These are phyloP conservation scores for Limnephilus auricula DNA, from an alignment of 2,888 invertebrate genomes.

Conservation along the genomic window DNA sequence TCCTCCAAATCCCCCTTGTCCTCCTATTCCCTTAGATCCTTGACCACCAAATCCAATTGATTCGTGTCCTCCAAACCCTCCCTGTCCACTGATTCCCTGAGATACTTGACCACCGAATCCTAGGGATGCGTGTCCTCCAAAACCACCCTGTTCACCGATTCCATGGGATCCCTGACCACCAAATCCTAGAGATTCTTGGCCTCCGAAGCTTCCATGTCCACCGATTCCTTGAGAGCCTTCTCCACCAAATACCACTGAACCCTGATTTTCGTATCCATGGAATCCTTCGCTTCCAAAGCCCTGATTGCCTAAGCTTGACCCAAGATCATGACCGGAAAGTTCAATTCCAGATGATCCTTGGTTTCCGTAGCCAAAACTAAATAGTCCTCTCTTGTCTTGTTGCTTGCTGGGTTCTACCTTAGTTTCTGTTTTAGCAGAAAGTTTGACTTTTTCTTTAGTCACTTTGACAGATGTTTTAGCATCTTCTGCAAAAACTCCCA, in stretches of 20 bases:
- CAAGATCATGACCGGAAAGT: constrained; percentile 20
- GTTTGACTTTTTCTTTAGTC: neutral
- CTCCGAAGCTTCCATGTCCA: constrained; percentile 2
- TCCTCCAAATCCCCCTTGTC: neutral
- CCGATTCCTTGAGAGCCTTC: constrained; percentile 29
- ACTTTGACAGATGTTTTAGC: constrained; percentile 4
- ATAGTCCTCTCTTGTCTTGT: constrained; percentile 64
- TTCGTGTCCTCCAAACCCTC: neutral
- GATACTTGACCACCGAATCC: constrained; percentile 2
- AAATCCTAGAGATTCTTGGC: neutral
- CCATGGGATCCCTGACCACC: neutral
- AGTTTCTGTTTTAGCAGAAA: neutral
- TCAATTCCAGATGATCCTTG: constrained; percentile 42
- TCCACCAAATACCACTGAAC: neutral
- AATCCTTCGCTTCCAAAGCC: constrained; percentile 20
- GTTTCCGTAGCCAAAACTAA: constrained; percentile 58
- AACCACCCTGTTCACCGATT: neutral
- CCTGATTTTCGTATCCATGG: neutral
- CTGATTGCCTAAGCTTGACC: constrained; percentile 7
- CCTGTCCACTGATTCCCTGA: constrained; percentile 21
- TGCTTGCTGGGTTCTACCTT: constrained; percentile 48
- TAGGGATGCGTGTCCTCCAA: neutral
- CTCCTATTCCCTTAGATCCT: neutral
- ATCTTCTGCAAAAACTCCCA: neutral
- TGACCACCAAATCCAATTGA: neutral